Evolutionary conservation across 2,888 invertebrate genomes (phyloP).

Genomic region (Steromphala cineraria): DNA sequence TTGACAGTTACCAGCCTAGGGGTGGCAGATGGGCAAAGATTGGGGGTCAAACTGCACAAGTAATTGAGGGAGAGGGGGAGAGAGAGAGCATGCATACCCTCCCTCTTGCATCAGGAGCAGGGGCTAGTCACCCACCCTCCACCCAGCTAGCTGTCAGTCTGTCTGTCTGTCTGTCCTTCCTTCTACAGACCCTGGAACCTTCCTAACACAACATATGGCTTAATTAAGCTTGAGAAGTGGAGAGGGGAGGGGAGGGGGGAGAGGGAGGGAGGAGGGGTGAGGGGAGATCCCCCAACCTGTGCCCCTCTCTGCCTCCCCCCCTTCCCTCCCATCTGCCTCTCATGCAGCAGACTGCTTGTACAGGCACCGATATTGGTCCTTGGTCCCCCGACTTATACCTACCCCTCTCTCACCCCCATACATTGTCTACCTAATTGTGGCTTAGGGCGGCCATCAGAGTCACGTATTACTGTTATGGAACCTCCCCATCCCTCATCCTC

Average conservation of each 20-base stretch:
- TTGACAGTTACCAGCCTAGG: slow-evolving; percentile 36
- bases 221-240: slow-evolving; percentile 33
- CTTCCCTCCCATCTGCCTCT: slow-evolving; percentile 18
- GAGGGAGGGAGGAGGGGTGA: neutral
- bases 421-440: slow-evolving; percentile 13
- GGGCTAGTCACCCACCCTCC: neutral
- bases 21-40: slow-evolving; percentile 41
- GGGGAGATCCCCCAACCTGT: neutral
- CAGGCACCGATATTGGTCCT: neutral
- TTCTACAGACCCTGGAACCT: neutral
- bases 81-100: neutral
- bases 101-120: neutral
- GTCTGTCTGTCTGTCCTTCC: neutral
- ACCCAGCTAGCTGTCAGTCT: neutral
- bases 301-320: neutral
- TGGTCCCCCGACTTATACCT: neutral
- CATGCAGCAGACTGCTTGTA: neutral
- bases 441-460: neutral
- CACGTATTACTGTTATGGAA: slow-evolving; percentile 5
- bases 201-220: slow-evolving; percentile 40
- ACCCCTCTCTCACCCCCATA: neutral
- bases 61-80: slow-evolving; percentile 26
- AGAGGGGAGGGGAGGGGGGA: neutral
- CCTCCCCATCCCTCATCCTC: neutral
- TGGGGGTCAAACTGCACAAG: slow-evolving; percentile 27